phyloP scores from a whole-genome alignment of 1,140 invertebrate species.

The Drosophila jambulina region DNA sequence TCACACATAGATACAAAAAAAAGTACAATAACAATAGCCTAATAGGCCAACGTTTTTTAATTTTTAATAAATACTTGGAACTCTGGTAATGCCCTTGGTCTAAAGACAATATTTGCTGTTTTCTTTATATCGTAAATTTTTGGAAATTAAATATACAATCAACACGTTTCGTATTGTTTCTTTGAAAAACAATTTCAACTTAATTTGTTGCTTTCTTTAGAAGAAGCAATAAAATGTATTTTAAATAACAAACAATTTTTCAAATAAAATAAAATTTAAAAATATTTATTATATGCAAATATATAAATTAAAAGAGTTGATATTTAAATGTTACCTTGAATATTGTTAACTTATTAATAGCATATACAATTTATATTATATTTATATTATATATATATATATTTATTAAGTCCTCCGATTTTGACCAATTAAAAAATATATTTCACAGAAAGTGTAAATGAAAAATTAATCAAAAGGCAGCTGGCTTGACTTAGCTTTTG shows the following conservation, averaged over 20 bases:
- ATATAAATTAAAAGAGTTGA: not conserved
- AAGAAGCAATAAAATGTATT: not conserved
- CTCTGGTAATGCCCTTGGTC: slow-evolving; percentile 3
- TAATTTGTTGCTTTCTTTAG: not conserved
- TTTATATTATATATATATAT: too few relatives aligned
- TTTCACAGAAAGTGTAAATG: too few relatives aligned
- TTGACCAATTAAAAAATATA: too few relatives aligned
- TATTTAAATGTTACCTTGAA: not conserved
- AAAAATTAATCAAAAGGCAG: too few relatives aligned
- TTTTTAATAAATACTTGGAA: slow-evolving; percentile 28
- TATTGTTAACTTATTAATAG: too few relatives aligned
- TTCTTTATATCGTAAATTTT: not conserved
- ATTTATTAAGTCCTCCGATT: too few relatives aligned
- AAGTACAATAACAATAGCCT: slow-evolving; percentile 1
- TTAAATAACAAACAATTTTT: not conserved
- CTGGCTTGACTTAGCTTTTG: too few relatives aligned
- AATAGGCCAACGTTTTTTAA: slow-evolving; percentile 8
- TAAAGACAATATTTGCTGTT: slow-evolving; percentile 11
- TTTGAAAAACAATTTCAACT: not conserved
- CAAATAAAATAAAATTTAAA: too few relatives aligned
- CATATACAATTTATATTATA: too few relatives aligned
- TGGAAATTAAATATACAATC: not conserved
- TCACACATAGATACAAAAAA: slow-evolving; percentile 3
- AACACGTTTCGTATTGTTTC: slow-evolving; percentile 1
- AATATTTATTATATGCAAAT: too few relatives aligned